Conservation (phyloP, 1,140 invertebrate genomes). For the Hycleus cichorii region DNA sequence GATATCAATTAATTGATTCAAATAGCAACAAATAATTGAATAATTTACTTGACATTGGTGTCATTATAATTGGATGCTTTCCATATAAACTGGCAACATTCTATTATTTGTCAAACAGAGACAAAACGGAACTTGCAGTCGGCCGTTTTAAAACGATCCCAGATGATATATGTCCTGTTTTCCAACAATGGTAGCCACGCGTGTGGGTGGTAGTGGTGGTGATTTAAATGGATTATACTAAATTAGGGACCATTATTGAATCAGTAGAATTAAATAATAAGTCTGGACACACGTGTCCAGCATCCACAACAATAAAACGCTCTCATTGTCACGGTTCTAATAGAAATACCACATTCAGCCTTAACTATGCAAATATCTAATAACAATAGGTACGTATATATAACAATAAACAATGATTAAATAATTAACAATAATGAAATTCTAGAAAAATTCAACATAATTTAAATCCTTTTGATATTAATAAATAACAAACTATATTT, state of each 20-base stretch:
- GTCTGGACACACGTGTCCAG: conserved; percentile 14
- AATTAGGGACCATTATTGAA: conserved; percentile 27
- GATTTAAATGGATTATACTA: conserved; percentile 22
- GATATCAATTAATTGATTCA: too few species aligned
- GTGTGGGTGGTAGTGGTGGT: conserved; percentile 7
- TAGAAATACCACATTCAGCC: not conserved
- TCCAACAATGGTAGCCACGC: conserved; percentile 1
- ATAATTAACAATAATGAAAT: too few species aligned
- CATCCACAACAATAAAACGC: conserved; percentile 1
- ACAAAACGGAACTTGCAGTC: conserved; percentile 7
- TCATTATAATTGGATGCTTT: too few species aligned
- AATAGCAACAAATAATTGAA: too few species aligned
- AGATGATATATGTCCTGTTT: conserved; percentile 10
- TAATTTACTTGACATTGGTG: too few species aligned
- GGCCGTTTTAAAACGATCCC: conserved; percentile 8
- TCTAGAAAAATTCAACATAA: too few species aligned
- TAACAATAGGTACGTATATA: too few species aligned
- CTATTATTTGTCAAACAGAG: conserved; percentile 11
- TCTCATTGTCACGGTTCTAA: not conserved
- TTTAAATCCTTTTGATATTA: too few species aligned
- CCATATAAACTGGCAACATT: not conserved
- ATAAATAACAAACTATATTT: too few species aligned
- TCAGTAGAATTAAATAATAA: conserved; percentile 29
- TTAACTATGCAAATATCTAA: not conserved
- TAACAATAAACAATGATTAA: too few species aligned